Evolutionary conservation across 2,888 invertebrate genomes (phyloP), one percentile per base, ranked within the genome.

Genomic region (Hirtodrosophila alboralis): DNA sequence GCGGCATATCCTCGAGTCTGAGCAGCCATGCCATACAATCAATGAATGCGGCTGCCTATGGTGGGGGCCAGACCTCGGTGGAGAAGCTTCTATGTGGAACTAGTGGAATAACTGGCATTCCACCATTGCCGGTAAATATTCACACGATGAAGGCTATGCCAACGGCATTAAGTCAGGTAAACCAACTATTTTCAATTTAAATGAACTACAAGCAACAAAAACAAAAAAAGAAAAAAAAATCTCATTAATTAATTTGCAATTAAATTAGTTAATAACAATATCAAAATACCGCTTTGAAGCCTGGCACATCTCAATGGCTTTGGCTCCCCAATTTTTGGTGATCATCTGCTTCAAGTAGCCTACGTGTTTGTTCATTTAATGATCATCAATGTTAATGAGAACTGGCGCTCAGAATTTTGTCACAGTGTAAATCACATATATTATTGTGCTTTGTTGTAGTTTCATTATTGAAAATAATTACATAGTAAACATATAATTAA

Each of bases 21-120:
- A 94, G 94, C 76, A 94, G 93, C 86, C 94, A 94, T 91, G 94
- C 93, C 60, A 90, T 94, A 73, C 89, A 90, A 72, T 83, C 88
- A 54, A 93, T 94, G 76, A 94, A 94, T 73, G 72, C 87, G 56
- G 78, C 88, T 34, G 81, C 85, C 59, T 70, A 70, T 26, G 74
- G 75, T 7, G 58, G 84, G 89, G 91, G 87, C 38, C 80, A 87
- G 89, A 68, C 91, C 85, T 65, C 92, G 87, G 87, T 91, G 87
- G 90, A 90, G 71, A 90, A 92, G 90, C 87, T 91, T 88, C 72
- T 92, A 88, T 88, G 91, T 90, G 89, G 91, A 90, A 86, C 91
- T 83, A 85, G 88, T 90, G 89, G 89, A 75, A 87, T 90, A 57
- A 86, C 88, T 81, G 87, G 89, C 83, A 90, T 89, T 79, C 90